These are phyloP conservation scores for Chrysolina oricalcia DNA, from an alignment of 2,888 invertebrate species.

Conservation along the genomic window DNA sequence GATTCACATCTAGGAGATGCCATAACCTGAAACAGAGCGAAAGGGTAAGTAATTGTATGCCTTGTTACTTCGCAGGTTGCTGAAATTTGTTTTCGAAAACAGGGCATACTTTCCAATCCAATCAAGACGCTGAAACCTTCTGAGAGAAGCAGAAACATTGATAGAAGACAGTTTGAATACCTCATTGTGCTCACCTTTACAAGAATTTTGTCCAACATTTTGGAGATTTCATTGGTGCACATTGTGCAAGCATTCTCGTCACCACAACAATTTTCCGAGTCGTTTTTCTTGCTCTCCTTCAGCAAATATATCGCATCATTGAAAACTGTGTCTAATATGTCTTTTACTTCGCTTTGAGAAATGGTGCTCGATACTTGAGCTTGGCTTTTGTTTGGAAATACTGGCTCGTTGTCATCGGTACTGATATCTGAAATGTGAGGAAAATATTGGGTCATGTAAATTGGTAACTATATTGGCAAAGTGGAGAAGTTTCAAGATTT, in stretches of 20 bases:
- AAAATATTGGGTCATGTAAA: not conserved
- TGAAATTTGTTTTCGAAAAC: not conserved
- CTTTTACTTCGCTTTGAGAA: constrained; percentile 37
- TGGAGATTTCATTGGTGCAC: constrained; percentile 38
- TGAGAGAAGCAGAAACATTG: too few relatives aligned
- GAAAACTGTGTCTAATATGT: constrained; percentile 37
- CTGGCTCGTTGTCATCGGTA: not conserved
- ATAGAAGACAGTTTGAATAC: too few relatives aligned
- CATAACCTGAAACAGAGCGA: constrained; percentile 25
- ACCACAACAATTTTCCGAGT: constrained; percentile 26
- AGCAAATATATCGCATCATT: constrained; percentile 17
- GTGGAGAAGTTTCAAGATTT: too few relatives aligned
- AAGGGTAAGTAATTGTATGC: not conserved
- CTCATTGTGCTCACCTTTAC: constrained; percentile 25
- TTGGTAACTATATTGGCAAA: not conserved
- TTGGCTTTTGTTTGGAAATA: not conserved
- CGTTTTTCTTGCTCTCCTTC: constrained; percentile 1
- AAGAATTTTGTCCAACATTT: constrained; percentile 32
- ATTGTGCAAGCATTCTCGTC: constrained; percentile 23
- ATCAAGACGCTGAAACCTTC: too few relatives aligned
- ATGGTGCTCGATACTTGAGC: constrained; percentile 20
- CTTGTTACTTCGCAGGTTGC: not conserved
- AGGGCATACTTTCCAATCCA: too few relatives aligned
- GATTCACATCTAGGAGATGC: constrained; percentile 25
- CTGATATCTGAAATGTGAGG: not conserved